Conservation (phyloP, 2,113 vertebrate species). For the Pontoporia blainvillei region DNA sequence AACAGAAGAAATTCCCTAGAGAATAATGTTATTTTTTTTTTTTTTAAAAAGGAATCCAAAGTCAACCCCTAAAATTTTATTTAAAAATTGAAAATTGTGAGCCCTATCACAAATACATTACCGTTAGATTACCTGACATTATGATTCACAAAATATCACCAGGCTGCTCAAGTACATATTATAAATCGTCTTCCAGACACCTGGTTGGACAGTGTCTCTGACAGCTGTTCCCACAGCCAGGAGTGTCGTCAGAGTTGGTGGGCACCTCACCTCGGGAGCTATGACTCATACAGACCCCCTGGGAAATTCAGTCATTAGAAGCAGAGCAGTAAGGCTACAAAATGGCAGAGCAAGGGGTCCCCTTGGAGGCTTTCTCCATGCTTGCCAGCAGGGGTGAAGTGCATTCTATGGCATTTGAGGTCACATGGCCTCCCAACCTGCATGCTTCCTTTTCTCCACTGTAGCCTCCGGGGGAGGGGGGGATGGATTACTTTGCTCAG, state of each 20-base stretch:
- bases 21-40: neutral
- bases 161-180: neutral
- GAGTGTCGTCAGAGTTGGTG: accelerated
- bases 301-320: accelerated
- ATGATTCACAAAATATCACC: neutral
- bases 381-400: neutral
- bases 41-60: neutral
- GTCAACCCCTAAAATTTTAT: neutral
- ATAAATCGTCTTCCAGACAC: neutral
- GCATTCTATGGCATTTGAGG: accelerated
- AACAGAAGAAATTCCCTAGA: neutral
- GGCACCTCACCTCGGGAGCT: accelerated
- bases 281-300: neutral
- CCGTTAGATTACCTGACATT: neutral
- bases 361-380: accelerated
- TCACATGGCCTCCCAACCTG: constrained; percentile 11
- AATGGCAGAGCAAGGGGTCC: neutral
- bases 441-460: constrained; percentile 30
- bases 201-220: accelerated
- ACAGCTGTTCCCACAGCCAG: neutral
- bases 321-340: neutral
- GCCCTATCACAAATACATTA: neutral
- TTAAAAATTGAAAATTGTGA: neutral
- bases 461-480: constrained; percentile 46
- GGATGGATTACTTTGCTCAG: constrained; percentile 62